phyloP scores from a whole-genome alignment of 2,888 invertebrate genomes.

The Nephrocerus scutellatus region DNA sequence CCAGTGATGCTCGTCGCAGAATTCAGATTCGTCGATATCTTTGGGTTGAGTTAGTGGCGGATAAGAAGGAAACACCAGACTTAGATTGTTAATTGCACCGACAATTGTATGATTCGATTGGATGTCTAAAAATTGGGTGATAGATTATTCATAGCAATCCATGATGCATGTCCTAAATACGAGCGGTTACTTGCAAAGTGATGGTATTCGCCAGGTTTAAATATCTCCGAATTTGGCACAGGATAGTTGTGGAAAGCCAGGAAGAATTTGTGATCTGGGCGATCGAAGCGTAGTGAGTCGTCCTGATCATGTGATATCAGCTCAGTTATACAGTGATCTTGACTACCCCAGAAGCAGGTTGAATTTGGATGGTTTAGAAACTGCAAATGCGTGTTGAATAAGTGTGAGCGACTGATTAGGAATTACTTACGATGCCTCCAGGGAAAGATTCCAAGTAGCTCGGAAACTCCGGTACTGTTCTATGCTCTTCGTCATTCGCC shows the following conservation, averaged over 20 bases:
- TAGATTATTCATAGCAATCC: not conserved
- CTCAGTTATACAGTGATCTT: slow-evolving; percentile 26
- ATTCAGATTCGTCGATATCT: slow-evolving; percentile 33
- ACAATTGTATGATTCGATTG: slow-evolving; percentile 28
- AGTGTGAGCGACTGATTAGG: not conserved
- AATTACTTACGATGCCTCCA: slow-evolving; percentile 13
- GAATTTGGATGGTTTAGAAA: slow-evolving; percentile 31
- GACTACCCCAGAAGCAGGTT: slow-evolving; percentile 20
- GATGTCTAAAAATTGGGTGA: slow-evolving; percentile 22
- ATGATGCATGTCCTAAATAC: too few relatives aligned
- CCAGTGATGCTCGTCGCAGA: slow-evolving; percentile 29
- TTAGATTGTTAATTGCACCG: slow-evolving; percentile 62
- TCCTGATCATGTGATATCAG: slow-evolving; percentile 22
- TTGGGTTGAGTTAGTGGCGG: slow-evolving; percentile 65
- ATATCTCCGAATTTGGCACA: slow-evolving; percentile 28
- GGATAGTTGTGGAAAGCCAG: slow-evolving; percentile 30
- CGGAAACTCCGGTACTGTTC: slow-evolving; percentile 20
- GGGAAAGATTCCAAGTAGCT: slow-evolving; percentile 20
- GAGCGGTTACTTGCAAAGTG: slow-evolving; percentile 33
- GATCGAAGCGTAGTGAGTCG: slow-evolving; percentile 18
- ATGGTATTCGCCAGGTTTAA: slow-evolving; percentile 24
- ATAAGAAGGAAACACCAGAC: slow-evolving; percentile 68
- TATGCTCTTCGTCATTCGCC: slow-evolving; percentile 1
- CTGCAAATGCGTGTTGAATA: slow-evolving; percentile 12
- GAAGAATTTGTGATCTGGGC: slow-evolving; percentile 30